Percentiles rank a stretch among this genome's conserved stretches.
These are phyloP conservation scores for Buceros bicornis DNA, from an alignment of 2,797 vertebrate genomes.

Conservation along the genomic window DNA sequence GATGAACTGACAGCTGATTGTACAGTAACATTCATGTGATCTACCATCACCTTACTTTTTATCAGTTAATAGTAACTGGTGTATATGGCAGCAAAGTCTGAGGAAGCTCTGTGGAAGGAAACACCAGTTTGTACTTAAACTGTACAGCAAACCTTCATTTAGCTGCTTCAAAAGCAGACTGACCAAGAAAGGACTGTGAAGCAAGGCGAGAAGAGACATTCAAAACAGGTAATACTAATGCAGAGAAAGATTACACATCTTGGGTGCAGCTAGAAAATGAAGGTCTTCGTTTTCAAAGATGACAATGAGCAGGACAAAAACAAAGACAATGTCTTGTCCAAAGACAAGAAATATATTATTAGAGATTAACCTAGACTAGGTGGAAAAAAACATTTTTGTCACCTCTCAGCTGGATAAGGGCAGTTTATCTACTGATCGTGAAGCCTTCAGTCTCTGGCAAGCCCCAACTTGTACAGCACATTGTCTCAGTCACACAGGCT, in stretches of 20 bases:
- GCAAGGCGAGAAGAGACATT: background rate
- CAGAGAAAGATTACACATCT: background rate
- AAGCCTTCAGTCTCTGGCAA: background rate
- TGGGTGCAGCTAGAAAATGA: background rate
- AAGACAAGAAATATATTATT: background rate
- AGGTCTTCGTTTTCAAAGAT: background rate
- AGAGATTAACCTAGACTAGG: background rate
- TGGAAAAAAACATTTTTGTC: background rate
- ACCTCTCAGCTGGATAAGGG: background rate
- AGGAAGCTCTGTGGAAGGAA: background rate
- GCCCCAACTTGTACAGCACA: fast-evolving
- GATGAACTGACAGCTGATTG: background rate
- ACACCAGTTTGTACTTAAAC: background rate
- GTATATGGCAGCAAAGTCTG: background rate
- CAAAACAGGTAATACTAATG: fast-evolving
- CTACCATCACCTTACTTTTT: background rate
- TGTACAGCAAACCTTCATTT: background rate
- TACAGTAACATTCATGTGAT: background rate
- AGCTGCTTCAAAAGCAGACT: background rate
- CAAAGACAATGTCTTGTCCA: background rate
- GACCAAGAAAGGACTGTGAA: background rate
- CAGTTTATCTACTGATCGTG: background rate
- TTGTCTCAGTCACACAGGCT: background rate
- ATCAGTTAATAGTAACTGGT: background rate
- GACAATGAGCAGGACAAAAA: background rate